phyloP scores from a whole-genome alignment of 2,888 invertebrate genomes.

The Zhuqinia jingwanae region DNA sequence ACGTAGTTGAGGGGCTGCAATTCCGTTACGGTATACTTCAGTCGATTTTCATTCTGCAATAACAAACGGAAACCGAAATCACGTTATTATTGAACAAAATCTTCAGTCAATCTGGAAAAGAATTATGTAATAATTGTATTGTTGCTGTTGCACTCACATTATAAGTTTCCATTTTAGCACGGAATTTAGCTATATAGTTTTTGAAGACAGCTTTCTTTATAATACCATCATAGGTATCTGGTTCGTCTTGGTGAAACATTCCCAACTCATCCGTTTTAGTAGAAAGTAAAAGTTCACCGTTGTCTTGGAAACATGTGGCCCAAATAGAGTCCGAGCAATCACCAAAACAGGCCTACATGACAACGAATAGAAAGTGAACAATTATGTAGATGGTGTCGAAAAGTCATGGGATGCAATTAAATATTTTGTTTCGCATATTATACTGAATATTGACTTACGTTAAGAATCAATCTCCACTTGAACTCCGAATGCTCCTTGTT shows the following conservation, averaged over 20 bases:
- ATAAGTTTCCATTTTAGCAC: slow-evolving; percentile 94
- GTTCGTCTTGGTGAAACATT: slow-evolving; percentile 83
- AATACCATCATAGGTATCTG: slow-evolving; percentile 85
- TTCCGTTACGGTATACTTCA: slow-evolving; percentile 88
- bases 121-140: slow-evolving; percentile 1
- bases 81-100: slow-evolving; percentile 40
- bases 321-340: slow-evolving; percentile 95
- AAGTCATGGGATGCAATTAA: no score
- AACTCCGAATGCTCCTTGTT: slow-evolving; percentile 90
- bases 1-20: slow-evolving; percentile 88
- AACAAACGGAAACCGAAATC: not conserved
- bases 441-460: no score
- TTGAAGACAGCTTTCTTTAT: slow-evolving; percentile 90
- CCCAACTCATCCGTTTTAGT: slow-evolving; percentile 89
- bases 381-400: not conserved
- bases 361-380: slow-evolving; percentile 60
- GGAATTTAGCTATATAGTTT: slow-evolving; percentile 90
- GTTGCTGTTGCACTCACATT: slow-evolving; percentile 87
- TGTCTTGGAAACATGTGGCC: slow-evolving; percentile 94
- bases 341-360: slow-evolving; percentile 88
- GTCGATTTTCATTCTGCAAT: slow-evolving; percentile 88
- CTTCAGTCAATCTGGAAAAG: not conserved
- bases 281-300: slow-evolving; percentile 89
- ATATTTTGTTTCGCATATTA: no score
- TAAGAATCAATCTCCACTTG: slow-evolving; percentile 91